Base-by-base conservation (phyloP, 2,888 invertebrate species). In the Coleophora deauratella region DNA sequence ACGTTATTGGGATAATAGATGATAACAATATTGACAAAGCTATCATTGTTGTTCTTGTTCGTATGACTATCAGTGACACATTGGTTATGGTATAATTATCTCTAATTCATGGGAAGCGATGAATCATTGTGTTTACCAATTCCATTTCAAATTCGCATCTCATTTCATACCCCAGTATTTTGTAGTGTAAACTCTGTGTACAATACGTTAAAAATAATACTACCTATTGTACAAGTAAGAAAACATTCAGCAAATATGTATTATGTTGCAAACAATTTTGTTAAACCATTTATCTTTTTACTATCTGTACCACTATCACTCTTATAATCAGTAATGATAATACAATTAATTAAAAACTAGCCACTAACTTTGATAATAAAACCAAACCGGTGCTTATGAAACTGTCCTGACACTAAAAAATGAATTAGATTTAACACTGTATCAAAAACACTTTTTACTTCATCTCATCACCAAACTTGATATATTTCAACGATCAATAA, bases 401-500 rank as follows among this genome's bases (percentile, higher is more conserved):
- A 36, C 32, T 21, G 41, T 30, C 27, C 10, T 30, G 37, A 1
- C 11, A 44, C 38, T 38, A 10, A 27, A 41, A 43, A 47, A 41
- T 33, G 37, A 39, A 38, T 38, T 31, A 40, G 38, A 39, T 15
- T 44, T 35, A 15, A 30, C 54, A 54, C 59, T 47, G 42, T 31
- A 47, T 41, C 48, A 46, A 47, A 37, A 57, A 59, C 54, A 54
- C 44, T 41, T 46, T 49, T 32, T 62, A 69, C 62, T 51, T 56
- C 59, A 61, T 61, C 68, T 56, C 59, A 61, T 61, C 68, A 66
- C 68, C 52, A 56, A 54, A 30, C 54, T 57, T 50, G 64, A 72
- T 71, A 57, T 62, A 66, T 62, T 57, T 58, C 52, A 62, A 60
- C 67, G 72, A 74, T 74, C 67, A 62, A 72, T 74, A 62, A 55